Percentiles rank a stretch among this genome's conserved stretches.
These are phyloP conservation scores for Sesia apiformis DNA, from an alignment of 2,888 invertebrate species.

Conservation along the genomic window DNA sequence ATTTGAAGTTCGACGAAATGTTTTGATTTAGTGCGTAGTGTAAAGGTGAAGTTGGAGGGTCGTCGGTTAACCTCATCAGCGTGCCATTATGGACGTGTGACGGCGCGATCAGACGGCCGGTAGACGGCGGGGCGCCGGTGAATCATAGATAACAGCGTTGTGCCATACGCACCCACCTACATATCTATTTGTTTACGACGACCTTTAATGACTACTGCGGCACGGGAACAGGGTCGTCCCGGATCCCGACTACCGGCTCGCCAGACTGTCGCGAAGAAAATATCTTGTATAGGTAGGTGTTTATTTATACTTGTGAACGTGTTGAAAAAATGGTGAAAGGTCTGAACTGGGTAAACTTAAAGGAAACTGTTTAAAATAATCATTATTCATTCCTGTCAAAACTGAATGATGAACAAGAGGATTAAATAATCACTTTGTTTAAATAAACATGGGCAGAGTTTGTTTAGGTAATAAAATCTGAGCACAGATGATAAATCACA, in stretches of 20 bases:
- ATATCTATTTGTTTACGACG: slow-evolving; percentile 60
- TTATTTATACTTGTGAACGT: no score
- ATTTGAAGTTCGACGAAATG: not conserved
- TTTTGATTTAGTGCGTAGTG: not conserved
- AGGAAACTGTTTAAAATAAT: no score
- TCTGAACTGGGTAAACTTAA: no score
- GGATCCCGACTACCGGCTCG: not conserved
- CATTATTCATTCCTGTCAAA: no score
- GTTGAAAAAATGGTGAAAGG: no score
- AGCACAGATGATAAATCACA: no score
- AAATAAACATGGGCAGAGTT: no score
- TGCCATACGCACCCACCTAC: slow-evolving; percentile 58
- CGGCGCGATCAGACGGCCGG: slow-evolving; percentile 56
- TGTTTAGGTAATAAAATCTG: no score
- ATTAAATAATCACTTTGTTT: no score
- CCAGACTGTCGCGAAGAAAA: no score
- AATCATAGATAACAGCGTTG: slow-evolving; percentile 63
- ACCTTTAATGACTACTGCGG: slow-evolving; percentile 54
- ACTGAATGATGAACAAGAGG: no score
- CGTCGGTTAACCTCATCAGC: slow-evolving; percentile 54
- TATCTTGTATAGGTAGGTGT: no score
- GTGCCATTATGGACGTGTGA: slow-evolving; percentile 56
- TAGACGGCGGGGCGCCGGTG: slow-evolving; percentile 70
- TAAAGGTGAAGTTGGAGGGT: slow-evolving; percentile 24
- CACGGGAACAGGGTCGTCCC: not conserved